Base-by-base conservation (phyloP, 2,797 vertebrate genomes). In the Clarias pachynema region DNA sequence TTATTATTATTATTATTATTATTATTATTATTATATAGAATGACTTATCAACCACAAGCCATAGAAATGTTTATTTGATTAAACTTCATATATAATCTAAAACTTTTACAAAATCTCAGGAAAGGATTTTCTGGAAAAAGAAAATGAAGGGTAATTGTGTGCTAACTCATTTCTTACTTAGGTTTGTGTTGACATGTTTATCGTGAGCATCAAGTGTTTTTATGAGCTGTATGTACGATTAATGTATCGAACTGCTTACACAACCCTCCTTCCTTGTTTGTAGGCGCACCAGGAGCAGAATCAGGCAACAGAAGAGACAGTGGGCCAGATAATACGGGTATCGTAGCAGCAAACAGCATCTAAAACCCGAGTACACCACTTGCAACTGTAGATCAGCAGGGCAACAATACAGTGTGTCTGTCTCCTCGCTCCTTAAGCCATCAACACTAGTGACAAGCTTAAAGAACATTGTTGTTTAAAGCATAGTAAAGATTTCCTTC, bases 271-370 rank as follows among this genome's bases (percentile, higher is more conserved):
- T 31, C 16, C 81, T 84, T 59, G 80, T 49, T 0, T 77, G 70
- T 89, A 94, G 86, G 94, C 87, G 89, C 87, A 94, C 31, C 94
- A 98, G 95, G 97, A 99, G 75, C 94, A 95, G 20, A 88, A 91
- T 90, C 97, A 97, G 92, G 90, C 93, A 66, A 95, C 93, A 63
- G 97, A 99, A 79, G 97, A 98, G 90, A 96, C 95, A 0, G 97
- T 99, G 94, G 96, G 96, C 91, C 97, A 98, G 94, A 98, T 98
- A 95, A 98, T 99, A 93, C 93, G 97, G 85, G 97, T 97, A 85
- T 97, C 97, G 57, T 97, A 97, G 96, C 95, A 89, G 75, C 84
- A 84, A 68, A 53, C 18, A 1, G 87, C 84, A 56, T 22, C 56
- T 72, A 16, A 72, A 26, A 74, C 18, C 77, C n/a, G 7, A 86